These are phyloP conservation scores for Acrossocheilus fasciatus DNA, from an alignment of 2,797 vertebrate genomes.

Conservation along the genomic window DNA sequence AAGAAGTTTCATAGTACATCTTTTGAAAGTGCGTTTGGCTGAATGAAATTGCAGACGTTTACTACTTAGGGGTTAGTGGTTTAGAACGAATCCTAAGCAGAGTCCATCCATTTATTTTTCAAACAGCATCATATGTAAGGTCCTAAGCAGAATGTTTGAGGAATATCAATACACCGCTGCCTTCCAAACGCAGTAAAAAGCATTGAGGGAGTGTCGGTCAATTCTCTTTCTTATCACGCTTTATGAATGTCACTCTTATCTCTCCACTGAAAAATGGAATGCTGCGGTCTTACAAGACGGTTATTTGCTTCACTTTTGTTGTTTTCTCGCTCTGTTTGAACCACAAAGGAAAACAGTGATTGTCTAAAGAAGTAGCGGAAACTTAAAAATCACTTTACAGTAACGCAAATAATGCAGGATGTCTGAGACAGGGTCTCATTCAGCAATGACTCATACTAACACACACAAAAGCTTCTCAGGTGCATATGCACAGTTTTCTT, in stretches of 20 bases:
- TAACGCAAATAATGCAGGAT: conserved; percentile 5
- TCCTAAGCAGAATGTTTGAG: conserved; percentile 18
- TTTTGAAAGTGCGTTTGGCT: not conserved
- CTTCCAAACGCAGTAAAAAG: conserved; percentile 18
- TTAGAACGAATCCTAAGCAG: not conserved
- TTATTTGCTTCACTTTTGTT: conserved; percentile 16
- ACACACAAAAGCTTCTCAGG: not conserved
- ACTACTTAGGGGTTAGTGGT: not conserved
- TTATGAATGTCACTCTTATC: conserved; percentile 50
- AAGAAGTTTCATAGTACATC: not conserved
- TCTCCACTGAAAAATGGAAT: conserved; percentile 29
- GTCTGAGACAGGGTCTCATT: not conserved
- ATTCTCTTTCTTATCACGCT: conserved; percentile 49
- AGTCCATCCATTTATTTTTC: not conserved
- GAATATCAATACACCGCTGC: conserved; percentile 9
- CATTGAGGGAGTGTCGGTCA: conserved; percentile 28
- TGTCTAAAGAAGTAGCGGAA: conserved; percentile 38
- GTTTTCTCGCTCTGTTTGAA: conserved; percentile 34
- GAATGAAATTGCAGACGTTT: not conserved
- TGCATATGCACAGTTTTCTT: not conserved
- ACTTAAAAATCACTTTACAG: conserved; percentile 38
- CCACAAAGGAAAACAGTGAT: conserved; percentile 30
- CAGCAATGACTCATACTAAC: not conserved
- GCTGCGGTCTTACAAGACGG: conserved; percentile 13
- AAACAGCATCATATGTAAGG: conserved; percentile 26